These are phyloP conservation scores for Drosophila kanekoi DNA, from an alignment of 2,888 invertebrate genomes.

Conservation along the genomic window DNA sequence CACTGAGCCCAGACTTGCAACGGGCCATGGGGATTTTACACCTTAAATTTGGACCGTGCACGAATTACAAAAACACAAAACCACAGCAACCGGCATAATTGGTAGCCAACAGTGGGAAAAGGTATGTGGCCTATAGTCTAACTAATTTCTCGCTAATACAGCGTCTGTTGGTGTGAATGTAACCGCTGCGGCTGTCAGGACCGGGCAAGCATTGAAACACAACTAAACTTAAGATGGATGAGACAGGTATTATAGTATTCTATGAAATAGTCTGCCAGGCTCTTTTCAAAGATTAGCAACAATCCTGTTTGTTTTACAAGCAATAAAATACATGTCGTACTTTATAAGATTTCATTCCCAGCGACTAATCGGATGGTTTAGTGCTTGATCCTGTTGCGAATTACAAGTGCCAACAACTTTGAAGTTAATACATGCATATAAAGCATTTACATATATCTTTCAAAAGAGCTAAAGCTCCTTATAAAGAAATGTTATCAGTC, in stretches of 20 bases:
- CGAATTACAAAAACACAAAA: constrained; percentile 28
- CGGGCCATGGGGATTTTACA: constrained; percentile 34
- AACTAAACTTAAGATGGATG: constrained; percentile 2
- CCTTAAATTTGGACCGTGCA: constrained; percentile 29
- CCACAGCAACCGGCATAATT: constrained; percentile 62
- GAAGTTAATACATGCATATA: too few species aligned
- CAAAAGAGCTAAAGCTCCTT: background rate
- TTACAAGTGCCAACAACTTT: too few species aligned
- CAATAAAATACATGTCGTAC: too few species aligned
- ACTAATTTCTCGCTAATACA: constrained; percentile 34
- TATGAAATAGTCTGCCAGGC: too few species aligned
- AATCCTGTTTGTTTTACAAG: too few species aligned
- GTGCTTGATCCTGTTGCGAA: too few species aligned
- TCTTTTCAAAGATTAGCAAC: too few species aligned
- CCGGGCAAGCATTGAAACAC: constrained; percentile 7
- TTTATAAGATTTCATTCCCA: too few species aligned
- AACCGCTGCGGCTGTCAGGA: constrained; percentile 21
- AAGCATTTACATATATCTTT: background rate
- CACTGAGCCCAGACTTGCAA: constrained; percentile 25
- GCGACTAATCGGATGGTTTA: too few species aligned
- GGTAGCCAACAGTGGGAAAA: constrained; percentile 17
- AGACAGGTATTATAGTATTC: background rate
- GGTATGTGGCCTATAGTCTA: constrained; percentile 10
- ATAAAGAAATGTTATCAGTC: background rate
- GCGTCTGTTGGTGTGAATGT: constrained; percentile 10